A percentile compares a stretch with the other conserved stretches of the same genome.
phyloP scores from a whole-genome alignment of 2,888 invertebrate genomes.

The Macrosiphum euphorbiae region DNA sequence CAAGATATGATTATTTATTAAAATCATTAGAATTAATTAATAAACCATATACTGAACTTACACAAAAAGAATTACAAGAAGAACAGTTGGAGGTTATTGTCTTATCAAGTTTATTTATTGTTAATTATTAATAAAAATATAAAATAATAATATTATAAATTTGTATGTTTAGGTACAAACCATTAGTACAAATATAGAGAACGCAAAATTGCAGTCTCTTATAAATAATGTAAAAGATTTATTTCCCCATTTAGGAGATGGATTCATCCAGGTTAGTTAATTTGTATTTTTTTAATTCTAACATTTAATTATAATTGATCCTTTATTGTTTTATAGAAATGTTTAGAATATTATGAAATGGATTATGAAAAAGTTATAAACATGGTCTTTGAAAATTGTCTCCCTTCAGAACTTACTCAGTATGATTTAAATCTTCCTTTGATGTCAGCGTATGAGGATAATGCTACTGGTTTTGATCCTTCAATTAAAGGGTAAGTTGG shows the following conservation, averaged over 20 bases:
- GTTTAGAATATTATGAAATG: conserved; percentile 83
- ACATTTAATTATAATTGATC: neutral
- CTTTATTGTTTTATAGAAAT: conserved; percentile 76
- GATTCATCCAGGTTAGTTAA: conserved; percentile 74
- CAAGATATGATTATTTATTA: conserved; percentile 53
- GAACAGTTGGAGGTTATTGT: conserved; percentile 35
- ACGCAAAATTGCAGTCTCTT: conserved; percentile 70
- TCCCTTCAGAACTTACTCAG: conserved; percentile 73
- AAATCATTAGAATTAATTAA: conserved; percentile 56
- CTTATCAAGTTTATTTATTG: neutral
- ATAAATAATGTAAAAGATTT: conserved; percentile 81
- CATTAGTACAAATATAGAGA: conserved; percentile 58
- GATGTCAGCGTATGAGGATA: neutral
- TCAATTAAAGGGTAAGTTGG: conserved; percentile 9
- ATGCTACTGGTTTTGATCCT: conserved; percentile 60
- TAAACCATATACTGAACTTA: conserved; percentile 1
- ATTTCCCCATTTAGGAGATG: conserved; percentile 86
- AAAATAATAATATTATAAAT: conserved; percentile 8
- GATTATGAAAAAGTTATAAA: conserved; percentile 84
- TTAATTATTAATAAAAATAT: neutral
- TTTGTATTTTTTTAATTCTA: neutral
- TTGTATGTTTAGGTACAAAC: conserved; percentile 16
- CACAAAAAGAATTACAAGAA: conserved; percentile 49
- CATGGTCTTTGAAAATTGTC: conserved; percentile 83
- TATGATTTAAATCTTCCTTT: conserved; percentile 73